These are phyloP conservation scores for Hecatera dysodea DNA, from an alignment of 2,888 invertebrate genomes.

Conservation along the genomic window DNA sequence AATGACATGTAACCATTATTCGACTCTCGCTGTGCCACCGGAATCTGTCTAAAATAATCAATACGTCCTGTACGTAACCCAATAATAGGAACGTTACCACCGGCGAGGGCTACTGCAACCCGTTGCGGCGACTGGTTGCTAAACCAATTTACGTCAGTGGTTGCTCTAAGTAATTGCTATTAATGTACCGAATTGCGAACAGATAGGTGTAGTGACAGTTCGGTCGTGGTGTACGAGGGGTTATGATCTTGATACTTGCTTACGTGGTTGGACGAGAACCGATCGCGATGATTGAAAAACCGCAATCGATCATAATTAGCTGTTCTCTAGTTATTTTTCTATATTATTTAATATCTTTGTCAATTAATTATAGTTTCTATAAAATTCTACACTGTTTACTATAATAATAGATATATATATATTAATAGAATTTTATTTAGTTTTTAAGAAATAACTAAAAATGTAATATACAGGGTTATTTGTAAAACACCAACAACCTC, in stretches of 20 bases:
- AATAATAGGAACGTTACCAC: constrained; percentile 46
- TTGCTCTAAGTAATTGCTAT: constrained; percentile 57
- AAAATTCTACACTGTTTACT: too few relatives aligned
- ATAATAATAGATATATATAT: too few relatives aligned
- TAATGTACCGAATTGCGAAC: constrained; percentile 54
- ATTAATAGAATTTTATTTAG: too few relatives aligned
- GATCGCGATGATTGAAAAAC: too few relatives aligned
- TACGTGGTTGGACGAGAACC: too few relatives aligned
- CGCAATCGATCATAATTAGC: too few relatives aligned
- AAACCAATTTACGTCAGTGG: constrained; percentile 61
- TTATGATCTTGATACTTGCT: constrained; percentile 23
- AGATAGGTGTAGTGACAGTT: constrained; percentile 30
- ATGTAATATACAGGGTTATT: too few relatives aligned
- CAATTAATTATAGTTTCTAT: too few relatives aligned
- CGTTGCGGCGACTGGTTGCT: constrained; percentile 55
- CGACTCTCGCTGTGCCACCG: background rate
- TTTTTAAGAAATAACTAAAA: too few relatives aligned
- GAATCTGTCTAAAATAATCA: constrained; percentile 48
- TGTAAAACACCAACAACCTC: too few relatives aligned
- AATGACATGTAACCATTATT: constrained; percentile 1
- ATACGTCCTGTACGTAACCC: constrained; percentile 40
- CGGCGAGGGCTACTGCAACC: constrained; percentile 41
- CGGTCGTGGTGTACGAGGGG: background rate
- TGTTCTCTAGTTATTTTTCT: too few relatives aligned
- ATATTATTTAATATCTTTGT: too few relatives aligned